These are phyloP conservation scores for Hucho hucho DNA, from an alignment of 2,113 vertebrate genomes.

Conservation along the genomic window DNA sequence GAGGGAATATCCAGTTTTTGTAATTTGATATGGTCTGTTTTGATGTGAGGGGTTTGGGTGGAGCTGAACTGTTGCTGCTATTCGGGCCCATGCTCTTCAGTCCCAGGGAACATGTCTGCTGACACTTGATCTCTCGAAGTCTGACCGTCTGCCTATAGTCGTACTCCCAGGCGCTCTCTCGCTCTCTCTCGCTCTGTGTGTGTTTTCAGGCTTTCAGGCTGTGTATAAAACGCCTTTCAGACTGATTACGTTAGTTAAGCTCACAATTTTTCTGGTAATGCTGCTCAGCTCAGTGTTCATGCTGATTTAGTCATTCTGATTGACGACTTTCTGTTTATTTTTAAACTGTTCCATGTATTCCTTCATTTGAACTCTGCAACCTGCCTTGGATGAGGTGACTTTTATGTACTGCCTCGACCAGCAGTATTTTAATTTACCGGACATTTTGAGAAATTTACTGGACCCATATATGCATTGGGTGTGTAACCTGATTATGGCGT, in stretches of 20 bases:
- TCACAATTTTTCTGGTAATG: slow-evolving; percentile 15
- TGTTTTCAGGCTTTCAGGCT: slow-evolving; percentile 4
- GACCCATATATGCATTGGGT: too few relatives aligned
- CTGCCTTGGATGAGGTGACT: slow-evolving; percentile 26
- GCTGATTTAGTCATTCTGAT: slow-evolving; percentile 22
- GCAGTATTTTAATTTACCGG: too few relatives aligned
- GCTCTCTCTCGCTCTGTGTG: slow-evolving; percentile 21
- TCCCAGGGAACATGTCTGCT: background rate
- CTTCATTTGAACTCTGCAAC: slow-evolving; percentile 41
- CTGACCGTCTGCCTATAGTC: background rate
- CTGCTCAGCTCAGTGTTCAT: slow-evolving; percentile 30
- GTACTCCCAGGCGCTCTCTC: background rate
- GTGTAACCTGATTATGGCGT: too few relatives aligned
- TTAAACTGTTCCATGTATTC: slow-evolving; percentile 51
- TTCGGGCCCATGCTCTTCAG: background rate
- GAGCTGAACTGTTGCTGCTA: background rate
- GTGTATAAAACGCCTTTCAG: slow-evolving; percentile 38
- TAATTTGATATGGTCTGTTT: slow-evolving; percentile 9
- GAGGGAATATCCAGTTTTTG: slow-evolving; percentile 56
- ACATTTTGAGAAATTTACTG: too few relatives aligned
- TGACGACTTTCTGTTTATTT: slow-evolving; percentile 61
- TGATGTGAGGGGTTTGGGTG: background rate
- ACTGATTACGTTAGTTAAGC: slow-evolving; percentile 35
- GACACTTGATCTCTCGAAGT: background rate
- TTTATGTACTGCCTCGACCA: slow-evolving; percentile 4